phyloP scores from a whole-genome alignment of 2,888 invertebrate genomes.

The Smittia aterrima region DNA sequence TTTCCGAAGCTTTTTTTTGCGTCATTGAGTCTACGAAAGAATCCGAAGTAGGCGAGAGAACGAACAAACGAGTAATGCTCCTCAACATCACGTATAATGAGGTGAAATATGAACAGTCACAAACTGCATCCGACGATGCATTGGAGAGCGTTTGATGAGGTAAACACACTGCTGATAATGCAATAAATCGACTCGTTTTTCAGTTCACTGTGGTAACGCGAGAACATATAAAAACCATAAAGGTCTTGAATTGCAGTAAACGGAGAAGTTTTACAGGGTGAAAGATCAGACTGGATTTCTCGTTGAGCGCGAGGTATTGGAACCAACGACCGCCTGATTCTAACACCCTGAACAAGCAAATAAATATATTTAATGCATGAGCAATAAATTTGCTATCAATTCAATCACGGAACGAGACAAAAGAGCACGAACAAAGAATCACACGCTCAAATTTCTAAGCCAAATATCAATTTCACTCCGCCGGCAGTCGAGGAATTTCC shows the following conservation, averaged over 20 bases:
- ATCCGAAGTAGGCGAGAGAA: neutral
- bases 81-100: neutral
- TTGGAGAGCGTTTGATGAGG: neutral
- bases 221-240: constrained; percentile 26
- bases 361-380: neutral
- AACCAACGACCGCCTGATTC: too few relatives aligned
- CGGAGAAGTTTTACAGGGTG: neutral
- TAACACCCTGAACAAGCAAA: neutral
- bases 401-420: neutral
- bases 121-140: neutral
- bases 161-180: constrained; percentile 8
- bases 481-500: neutral
- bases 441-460: constrained; percentile 27
- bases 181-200: constrained; percentile 25
- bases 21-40: too few relatives aligned
- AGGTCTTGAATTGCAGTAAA: neutral
- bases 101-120: constrained; percentile 8
- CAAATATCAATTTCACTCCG: constrained; percentile 15
- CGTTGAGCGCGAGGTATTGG: too few relatives aligned
- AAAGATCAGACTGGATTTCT: neutral
- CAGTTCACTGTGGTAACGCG: constrained; percentile 11
- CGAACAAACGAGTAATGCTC: too few relatives aligned
- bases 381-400: neutral
- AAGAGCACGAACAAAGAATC: neutral
- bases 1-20: too few relatives aligned